Base-by-base conservation (phyloP, 2,888 invertebrate genomes). In the Ichneumon xanthorius region DNA sequence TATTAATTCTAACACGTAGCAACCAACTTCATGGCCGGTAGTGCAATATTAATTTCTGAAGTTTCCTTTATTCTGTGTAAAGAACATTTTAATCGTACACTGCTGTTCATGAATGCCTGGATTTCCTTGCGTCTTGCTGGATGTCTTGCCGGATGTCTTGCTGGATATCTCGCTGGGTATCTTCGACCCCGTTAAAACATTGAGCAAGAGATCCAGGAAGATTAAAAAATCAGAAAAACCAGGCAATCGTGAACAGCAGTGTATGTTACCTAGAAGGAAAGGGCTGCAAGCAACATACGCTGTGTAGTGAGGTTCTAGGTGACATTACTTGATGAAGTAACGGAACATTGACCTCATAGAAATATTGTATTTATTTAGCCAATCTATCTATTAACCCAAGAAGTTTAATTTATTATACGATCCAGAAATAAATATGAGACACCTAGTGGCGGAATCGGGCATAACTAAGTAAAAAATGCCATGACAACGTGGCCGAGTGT, bases 21-120 rank as follows among this genome's bases (percentile, higher is more conserved):
- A 80, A n/a, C 14, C 22, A 70, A 45, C 16, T 48, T 65, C 76
- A 50, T 68, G 91, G 91, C 92, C 91, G 91, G 89, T 87, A 82
- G 90, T 92, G 92, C 92, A 92, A 92, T 92, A 90, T 85, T 90
- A 90, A 68, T 40, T 58, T 88, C 79, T 73, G 45, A 58, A 80
- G 45, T 58, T 14, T 50, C 22, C 78, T 71, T 77, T 70, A 65
- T 53, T 77, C 55, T 48, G 45, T 65, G 0, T 5, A 61, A 63
- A 14, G 22, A 63, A 0, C 45, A 37, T 40, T 19, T 70, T 65
- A 16, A 11, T 70, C 9, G 45, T 22, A 63, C 26, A 26, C 26
- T 26, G 26, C 2, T 26, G 26, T 26, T 26, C 26, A 2, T 26
- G 26, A 26, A 2, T 26, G 26, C 3, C 26, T 26, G 26, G 26